Base-by-base conservation (phyloP, 1,140 invertebrate genomes). In the Drosophila kurseongensis region DNA sequence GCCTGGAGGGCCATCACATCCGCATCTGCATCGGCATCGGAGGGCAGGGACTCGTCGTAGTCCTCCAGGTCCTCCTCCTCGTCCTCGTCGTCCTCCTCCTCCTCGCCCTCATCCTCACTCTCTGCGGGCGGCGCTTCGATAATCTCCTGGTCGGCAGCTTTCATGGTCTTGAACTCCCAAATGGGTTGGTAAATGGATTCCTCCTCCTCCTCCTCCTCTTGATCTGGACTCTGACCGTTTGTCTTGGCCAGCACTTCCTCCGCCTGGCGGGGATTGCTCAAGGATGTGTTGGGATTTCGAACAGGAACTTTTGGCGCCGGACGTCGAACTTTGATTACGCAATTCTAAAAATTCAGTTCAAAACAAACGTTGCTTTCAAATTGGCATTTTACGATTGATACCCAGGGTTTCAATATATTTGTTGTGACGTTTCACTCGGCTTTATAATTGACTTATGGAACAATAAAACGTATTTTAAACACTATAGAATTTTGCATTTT, bases 171-270 rank as follows among this genome's bases (percentile, higher is more conserved):
- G 40, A 90, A 92, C 54, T 91, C 80, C 91, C 91, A 92, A 48
- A 92, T 92, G 50, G 91, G 83, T 38, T 92, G 91, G 68, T 92
- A 92, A 59, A 92, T 92, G 8, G 78, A 76, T 23, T 92, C 91
- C 48, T 92, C 91, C n/a, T 82, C 71, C 18, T 50, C 60, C 7
- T 67, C 55, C 32, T 78, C 67, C 44, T 48, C 41, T 48, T 10
- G 45, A 7, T 13, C n/a, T 5, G 29, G n/a, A 50, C 16, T 16
- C n/a, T 62, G 18, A 18, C 10, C 23, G 7, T 58, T 29, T 14
- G 14, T 13, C 18, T 73, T 40, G 8, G 40, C n/a, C 42, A 18
- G 10, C 7, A 40, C 35, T 0, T 52, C 54, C 0, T 52, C 57
- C 32, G 10, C 5, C 23, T 27, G 72, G 9, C 60, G 80, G 9